Evolutionary conservation across 2,888 invertebrate species (phyloP), one percentile per base, ranked within the genome.

Genomic region (Cerceris ruficornis): DNA sequence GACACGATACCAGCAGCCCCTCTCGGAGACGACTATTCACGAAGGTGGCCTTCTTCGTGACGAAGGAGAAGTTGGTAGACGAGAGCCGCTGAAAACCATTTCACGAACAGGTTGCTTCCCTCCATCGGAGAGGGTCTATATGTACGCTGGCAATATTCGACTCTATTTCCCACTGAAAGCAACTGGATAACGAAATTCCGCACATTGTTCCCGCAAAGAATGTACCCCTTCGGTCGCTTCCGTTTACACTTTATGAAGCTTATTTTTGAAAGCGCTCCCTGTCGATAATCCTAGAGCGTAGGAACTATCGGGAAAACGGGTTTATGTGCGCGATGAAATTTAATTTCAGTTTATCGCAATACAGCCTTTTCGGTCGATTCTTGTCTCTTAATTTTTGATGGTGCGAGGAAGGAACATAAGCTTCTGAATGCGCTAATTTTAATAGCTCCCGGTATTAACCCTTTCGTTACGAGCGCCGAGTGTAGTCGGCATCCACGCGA

Each of bases 101-200:
- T 66, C 59, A 60, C 43, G 43, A 28, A 14, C 39, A 17, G 14
- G n/a, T 62, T 46, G 59, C 71, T 65, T 66, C 50, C 43, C n/a
- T 50, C 50, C 13, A n/a, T 28, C 5, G 13, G 50, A 7, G n/a
- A 5, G 5, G n/a, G 64, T 54, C 68, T 68, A 69, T 73, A 69
- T 73, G 74, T 43, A 52, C 59, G 49, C 60, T 41, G 42, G 28
- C 77, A 65, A 70, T 75, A 80, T 77, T 75, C 71, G 58, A 59
- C 65, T 70, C 54, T 28, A 75, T 80, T 69, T 43, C 67, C 15
- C 52, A n/a, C 43, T 60, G 75, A 75, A 69, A 69, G 77, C 75
- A 73, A 73, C 49, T 66, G 66, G 70, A 68, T 69, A 70, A 77
- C 70, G 73, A 78, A 81, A 78, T 81, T 81, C 78, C 57, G 59